Evolutionary conservation across 2,797 vertebrate genomes (phyloP), one percentile per base, ranked within the genome.

Genomic region (Otolemur crassicaudatus): DNA sequence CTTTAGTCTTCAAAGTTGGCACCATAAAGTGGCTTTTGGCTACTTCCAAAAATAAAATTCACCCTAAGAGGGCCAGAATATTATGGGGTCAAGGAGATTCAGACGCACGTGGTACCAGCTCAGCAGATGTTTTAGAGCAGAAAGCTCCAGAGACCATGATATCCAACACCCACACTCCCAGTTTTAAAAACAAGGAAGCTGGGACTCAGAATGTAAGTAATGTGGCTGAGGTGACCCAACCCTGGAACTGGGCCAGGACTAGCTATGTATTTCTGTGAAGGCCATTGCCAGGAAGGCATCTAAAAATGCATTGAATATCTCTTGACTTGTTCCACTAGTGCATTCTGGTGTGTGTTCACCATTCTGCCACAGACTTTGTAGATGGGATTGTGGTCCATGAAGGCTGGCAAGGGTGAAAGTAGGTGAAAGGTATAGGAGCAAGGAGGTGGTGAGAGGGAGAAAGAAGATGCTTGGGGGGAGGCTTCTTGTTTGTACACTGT

Each of bases 31-130:
- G 65, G 87, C 94, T 97, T 96, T 97, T 77, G 72, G 79, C 72
- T 60, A 81, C 63, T 96, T 96, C 97, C 97, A 94, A 97, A 97
- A 97, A 96, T 96, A 97, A 96, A 97, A 84, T 46, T 84, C 72
- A 37, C 88, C 53, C 83, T 22, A 67, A 85, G 46, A 90, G 49
- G 58, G 84, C 49, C 2, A 6, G 85, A 60, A 80, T 67, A 63
- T 83, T 85, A 91, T 82, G 76, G 40, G 73, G 70, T 49, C 16
- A 4, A 76, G 94, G 77, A 77, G 87, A 70, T 46, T 88, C 86
- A 29, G 67, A 81, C 79, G 46, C 31, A 22, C 40, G 19, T 58
- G 53, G 90, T 63, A 92, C 37, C 29, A 31, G 87, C 73, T 93
- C 87, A 65, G 84, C 65, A 79, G 49, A 63, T 73, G 73, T 91